phyloP scores from a whole-genome alignment of 2,113 vertebrate species.

The Isichthys henryi region DNA sequence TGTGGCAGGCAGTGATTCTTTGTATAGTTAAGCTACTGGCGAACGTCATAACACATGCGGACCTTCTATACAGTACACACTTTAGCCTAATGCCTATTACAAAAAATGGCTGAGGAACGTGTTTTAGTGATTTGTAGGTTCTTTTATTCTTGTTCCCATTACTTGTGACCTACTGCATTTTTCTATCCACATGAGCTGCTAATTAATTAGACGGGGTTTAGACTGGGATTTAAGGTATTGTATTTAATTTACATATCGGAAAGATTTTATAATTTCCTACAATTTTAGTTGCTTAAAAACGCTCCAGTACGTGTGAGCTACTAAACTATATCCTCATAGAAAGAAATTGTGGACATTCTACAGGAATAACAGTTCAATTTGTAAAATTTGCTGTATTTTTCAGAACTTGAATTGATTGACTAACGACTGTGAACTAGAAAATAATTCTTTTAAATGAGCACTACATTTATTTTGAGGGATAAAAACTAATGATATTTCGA shows the following conservation, averaged over 20 bases:
- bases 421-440: neutral
- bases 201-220: neutral
- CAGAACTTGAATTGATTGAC: neutral
- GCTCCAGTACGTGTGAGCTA: neutral
- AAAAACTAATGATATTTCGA: neutral
- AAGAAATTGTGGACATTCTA: neutral
- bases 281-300: neutral
- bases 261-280: neutral
- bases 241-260: neutral
- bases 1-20: neutral
- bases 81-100: neutral
- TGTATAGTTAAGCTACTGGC: neutral
- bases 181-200: neutral
- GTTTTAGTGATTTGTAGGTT: neutral
- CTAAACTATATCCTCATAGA: neutral
- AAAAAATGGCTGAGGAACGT: neutral
- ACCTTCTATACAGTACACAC: neutral
- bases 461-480: neutral
- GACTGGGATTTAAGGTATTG: neutral
- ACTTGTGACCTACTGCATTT: neutral
- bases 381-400: neutral
- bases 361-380: neutral
- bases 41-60: neutral
- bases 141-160: neutral
- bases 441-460: neutral